A percentile compares a stretch with the other conserved stretches of the same genome.
Conservation (phyloP, 1,140 invertebrate genomes). For the Neelides sp. region DNA sequence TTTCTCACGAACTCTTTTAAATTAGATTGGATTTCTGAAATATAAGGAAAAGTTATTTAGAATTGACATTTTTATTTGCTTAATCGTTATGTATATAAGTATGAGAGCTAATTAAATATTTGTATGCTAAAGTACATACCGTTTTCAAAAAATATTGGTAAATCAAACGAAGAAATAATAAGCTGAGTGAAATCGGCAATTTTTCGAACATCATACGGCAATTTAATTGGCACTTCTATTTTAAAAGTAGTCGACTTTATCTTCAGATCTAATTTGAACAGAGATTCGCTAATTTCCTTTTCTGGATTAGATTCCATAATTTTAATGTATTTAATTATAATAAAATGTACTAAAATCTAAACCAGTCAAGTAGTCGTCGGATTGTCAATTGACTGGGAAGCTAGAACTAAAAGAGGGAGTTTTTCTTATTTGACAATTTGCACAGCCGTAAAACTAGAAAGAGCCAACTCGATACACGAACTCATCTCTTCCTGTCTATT, state of each 20-base stretch:
- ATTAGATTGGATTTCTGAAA: constrained; percentile 36
- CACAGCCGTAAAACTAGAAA: no score
- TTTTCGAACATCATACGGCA: constrained; percentile 44
- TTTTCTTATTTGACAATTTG: no score
- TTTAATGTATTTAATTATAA: no score
- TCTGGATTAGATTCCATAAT: no score
- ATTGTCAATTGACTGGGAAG: no score
- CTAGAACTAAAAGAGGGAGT: no score
- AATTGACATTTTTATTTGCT: constrained; percentile 39
- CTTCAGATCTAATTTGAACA: no score
- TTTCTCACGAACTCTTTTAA: constrained; percentile 35
- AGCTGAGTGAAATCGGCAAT: constrained; percentile 51
- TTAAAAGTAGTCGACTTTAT: constrained; percentile 38
- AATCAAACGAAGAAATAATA: constrained; percentile 52
- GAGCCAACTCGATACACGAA: no score
- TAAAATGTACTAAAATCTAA: no score
- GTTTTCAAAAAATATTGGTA: constrained; percentile 54
- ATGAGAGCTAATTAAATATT: constrained; percentile 13
- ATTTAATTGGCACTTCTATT: constrained; percentile 47
- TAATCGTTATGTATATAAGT: constrained; percentile 24
- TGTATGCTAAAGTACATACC: constrained; percentile 33
- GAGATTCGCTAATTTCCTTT: no score
- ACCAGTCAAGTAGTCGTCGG: no score
- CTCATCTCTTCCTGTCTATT: no score
- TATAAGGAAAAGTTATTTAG: constrained; percentile 24